A percentile compares a stretch with the other conserved stretches of the same genome.
These are phyloP conservation scores for Botia almorhae DNA, from an alignment of 2,797 vertebrate genomes.

Conservation along the genomic window DNA sequence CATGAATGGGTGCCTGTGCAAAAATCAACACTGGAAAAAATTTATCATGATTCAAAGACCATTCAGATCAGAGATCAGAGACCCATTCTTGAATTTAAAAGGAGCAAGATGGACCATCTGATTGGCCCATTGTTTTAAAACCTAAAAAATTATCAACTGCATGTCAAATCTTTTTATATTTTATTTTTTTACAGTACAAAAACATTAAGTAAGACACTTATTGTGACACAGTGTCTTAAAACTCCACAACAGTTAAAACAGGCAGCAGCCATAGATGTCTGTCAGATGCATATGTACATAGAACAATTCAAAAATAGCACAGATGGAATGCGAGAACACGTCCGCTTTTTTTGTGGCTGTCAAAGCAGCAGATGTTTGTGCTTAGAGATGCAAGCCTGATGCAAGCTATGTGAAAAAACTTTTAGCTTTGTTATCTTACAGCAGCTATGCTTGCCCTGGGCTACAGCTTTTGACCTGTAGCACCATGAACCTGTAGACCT, in stretches of 20 bases:
- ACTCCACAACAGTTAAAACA: neutral
- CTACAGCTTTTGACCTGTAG: conserved; percentile 15
- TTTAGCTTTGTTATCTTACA: conserved; percentile 1
- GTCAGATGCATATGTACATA: neutral
- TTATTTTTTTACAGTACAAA: too few relatives aligned
- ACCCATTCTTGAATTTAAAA: too few relatives aligned
- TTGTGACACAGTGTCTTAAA: too few relatives aligned
- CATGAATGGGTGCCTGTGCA: too few relatives aligned
- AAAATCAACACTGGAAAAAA: neutral
- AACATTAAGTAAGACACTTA: too few relatives aligned
- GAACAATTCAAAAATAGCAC: neutral
- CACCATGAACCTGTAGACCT: neutral
- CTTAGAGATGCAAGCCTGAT: conserved; percentile 14
- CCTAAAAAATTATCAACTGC: too few relatives aligned
- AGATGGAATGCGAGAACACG: neutral
- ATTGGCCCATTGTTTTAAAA: neutral
- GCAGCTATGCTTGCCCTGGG: neutral
- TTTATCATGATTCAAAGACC: too few relatives aligned
- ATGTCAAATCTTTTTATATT: too few relatives aligned
- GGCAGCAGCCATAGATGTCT: neutral
- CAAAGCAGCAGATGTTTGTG: neutral
- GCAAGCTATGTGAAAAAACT: conserved; percentile 15
- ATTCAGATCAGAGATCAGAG: too few relatives aligned
- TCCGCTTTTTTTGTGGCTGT: neutral
- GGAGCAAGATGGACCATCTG: neutral